Conservation (phyloP, 2,113 vertebrate genomes). For the Sapajus apella region DNA sequence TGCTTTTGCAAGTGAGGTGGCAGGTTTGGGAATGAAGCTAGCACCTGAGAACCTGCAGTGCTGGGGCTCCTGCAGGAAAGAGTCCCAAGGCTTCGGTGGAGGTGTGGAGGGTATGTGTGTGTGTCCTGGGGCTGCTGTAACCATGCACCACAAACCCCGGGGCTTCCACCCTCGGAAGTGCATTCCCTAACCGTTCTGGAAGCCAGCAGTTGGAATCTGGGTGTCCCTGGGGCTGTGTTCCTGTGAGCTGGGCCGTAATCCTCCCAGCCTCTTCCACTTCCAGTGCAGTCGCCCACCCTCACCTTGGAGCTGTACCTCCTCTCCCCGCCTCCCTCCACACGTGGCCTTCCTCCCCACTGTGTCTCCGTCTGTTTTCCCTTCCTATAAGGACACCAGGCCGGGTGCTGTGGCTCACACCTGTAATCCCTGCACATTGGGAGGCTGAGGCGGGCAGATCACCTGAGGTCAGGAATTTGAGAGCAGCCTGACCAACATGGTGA, state of each 20-base stretch:
- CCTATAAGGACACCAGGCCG: not conserved
- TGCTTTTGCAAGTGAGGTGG: too few species aligned
- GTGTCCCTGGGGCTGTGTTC: fast-evolving
- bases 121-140: not conserved
- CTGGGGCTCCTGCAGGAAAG: not conserved
- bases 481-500: too few species aligned
- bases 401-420: too few species aligned
- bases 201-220: not conserved
- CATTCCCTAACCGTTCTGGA: not conserved
- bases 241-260: too few species aligned
- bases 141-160: not conserved
- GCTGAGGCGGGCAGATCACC: too few species aligned
- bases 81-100: not conserved
- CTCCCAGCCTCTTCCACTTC: too few species aligned
- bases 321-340: fast-evolving
- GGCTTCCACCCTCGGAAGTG: not conserved
- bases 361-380: not conserved
- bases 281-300: fast-evolving
- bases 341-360: not conserved
- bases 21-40: not conserved
- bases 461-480: too few species aligned
- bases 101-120: not conserved
- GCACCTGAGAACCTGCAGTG: too few species aligned
- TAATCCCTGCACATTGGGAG: too few species aligned
- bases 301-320: fast-evolving